phyloP scores from a whole-genome alignment of 2,888 invertebrate genomes.

The Kryphioiulus occultus region DNA sequence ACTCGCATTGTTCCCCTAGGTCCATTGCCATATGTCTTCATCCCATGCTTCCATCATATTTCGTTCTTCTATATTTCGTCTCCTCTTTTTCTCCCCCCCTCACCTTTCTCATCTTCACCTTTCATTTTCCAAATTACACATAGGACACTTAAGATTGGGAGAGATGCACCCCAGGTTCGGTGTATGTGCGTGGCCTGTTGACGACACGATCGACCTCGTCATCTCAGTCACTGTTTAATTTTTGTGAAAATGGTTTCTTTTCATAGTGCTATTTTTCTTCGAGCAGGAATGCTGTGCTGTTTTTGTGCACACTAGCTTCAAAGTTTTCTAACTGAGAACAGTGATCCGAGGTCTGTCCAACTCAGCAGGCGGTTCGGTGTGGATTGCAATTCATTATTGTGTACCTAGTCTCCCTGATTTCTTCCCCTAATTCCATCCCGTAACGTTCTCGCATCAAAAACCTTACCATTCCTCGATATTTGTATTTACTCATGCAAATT shows the following conservation, averaged over 20 bases:
- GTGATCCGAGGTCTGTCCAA: conserved; percentile 19
- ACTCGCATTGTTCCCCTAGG: conserved; percentile 31
- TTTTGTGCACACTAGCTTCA: conserved; percentile 29
- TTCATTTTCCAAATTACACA: conserved; percentile 41
- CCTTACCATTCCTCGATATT: conserved; percentile 56
- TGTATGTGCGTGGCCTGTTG: conserved; percentile 20
- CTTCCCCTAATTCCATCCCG: conserved; percentile 40
- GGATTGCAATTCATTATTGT: conserved; percentile 43
- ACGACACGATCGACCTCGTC: neutral
- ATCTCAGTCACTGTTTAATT: conserved; percentile 26
- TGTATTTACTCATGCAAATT: conserved; percentile 57
- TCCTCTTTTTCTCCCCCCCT: neutral
- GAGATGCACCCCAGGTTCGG: neutral
- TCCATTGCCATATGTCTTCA: conserved; percentile 25
- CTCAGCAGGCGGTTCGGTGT: conserved; percentile 26
- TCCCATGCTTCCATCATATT: conserved; percentile 26
- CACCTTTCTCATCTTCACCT: conserved; percentile 32
- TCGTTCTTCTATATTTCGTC: conserved; percentile 41
- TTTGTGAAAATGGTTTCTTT: conserved; percentile 31
- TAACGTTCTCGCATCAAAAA: conserved; percentile 44
- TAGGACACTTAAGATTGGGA: conserved; percentile 38
- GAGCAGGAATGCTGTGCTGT: conserved; percentile 31
- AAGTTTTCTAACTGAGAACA: conserved; percentile 35
- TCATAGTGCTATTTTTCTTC: conserved; percentile 35
- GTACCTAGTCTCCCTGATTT: conserved; percentile 49